phyloP scores from a whole-genome alignment of 2,888 invertebrate genomes.

The Elmis aenea region DNA sequence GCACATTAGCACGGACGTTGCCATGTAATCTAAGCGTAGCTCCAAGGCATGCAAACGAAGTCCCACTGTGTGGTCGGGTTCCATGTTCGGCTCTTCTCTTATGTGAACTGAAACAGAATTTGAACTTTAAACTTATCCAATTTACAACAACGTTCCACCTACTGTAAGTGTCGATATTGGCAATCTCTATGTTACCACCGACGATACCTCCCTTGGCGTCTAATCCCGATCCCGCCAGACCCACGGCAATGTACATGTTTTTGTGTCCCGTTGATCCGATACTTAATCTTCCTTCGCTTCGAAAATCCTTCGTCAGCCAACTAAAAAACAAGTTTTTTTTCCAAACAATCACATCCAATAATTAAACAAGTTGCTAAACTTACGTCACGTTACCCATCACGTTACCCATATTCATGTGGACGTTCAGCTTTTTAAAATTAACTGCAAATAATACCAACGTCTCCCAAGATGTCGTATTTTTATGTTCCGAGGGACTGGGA shows the following conservation, averaged over 20 bases:
- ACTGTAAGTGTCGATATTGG: slow-evolving; percentile 81
- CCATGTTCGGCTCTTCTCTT: slow-evolving; percentile 82
- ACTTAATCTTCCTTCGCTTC: slow-evolving; percentile 85
- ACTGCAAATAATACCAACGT: slow-evolving; percentile 93
- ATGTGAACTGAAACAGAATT: slow-evolving; percentile 63
- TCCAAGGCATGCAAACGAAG: slow-evolving; percentile 80
- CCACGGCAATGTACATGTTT: slow-evolving; percentile 85
- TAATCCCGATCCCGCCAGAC: slow-evolving; percentile 82
- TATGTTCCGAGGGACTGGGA: slow-evolving; percentile 57
- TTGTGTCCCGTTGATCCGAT: slow-evolving; percentile 93
- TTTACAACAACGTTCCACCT: slow-evolving; percentile 35
- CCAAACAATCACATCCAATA: not conserved
- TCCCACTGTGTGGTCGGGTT: slow-evolving; percentile 83
- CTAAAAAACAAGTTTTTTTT: slow-evolving; percentile 42
- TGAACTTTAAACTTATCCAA: not conserved
- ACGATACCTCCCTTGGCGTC: slow-evolving; percentile 98
- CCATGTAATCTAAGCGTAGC: slow-evolving; percentile 95
- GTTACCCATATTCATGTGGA: slow-evolving; percentile 99
- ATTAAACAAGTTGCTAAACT: slow-evolving; percentile 34
- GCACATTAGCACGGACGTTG: slow-evolving; percentile 89
- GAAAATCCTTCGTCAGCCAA: slow-evolving; percentile 90
- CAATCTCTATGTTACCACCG: slow-evolving; percentile 89
- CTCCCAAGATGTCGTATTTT: slow-evolving; percentile 82
- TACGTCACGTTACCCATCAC: slow-evolving; percentile 97
- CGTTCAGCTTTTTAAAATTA: slow-evolving; percentile 92